phyloP scores from a whole-genome alignment of 2,113 vertebrate genomes.

The Brevimyrus niger region DNA sequence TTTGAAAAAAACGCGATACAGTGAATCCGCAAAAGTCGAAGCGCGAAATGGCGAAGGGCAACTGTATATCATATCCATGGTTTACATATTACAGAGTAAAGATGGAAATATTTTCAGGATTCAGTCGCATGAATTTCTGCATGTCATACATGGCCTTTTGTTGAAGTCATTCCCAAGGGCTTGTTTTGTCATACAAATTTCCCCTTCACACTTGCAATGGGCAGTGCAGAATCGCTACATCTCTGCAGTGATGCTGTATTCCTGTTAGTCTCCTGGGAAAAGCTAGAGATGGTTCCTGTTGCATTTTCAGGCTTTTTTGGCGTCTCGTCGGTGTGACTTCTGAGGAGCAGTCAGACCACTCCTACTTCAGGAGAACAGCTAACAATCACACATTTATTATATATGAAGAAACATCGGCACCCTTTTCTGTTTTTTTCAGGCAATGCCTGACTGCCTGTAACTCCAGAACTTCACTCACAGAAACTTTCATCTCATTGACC shows the following conservation, averaged over 20 bases:
- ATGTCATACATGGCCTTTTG: neutral
- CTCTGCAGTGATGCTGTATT: neutral
- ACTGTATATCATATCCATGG: neutral
- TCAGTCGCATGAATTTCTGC: neutral
- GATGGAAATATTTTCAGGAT: neutral
- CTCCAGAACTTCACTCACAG: neutral
- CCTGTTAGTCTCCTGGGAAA: neutral
- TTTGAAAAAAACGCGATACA: too few species aligned
- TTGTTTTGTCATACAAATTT: neutral
- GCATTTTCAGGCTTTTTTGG: neutral
- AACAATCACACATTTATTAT: neutral
- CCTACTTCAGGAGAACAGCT: neutral
- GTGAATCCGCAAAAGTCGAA: too few species aligned
- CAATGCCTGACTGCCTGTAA: neutral
- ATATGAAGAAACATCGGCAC: neutral
- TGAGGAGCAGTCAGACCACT: neutral
- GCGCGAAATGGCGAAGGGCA: too few species aligned
- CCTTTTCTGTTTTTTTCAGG: neutral
- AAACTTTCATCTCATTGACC: neutral
- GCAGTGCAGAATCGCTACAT: slow-evolving; percentile 5
- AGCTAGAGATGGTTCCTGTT: neutral
- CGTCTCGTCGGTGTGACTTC: neutral
- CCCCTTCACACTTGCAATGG: neutral
- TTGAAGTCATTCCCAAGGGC: neutral
- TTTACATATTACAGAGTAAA: neutral